Conservation (phyloP, 2,113 vertebrate genomes). For the Apeltes quadracus region DNA sequence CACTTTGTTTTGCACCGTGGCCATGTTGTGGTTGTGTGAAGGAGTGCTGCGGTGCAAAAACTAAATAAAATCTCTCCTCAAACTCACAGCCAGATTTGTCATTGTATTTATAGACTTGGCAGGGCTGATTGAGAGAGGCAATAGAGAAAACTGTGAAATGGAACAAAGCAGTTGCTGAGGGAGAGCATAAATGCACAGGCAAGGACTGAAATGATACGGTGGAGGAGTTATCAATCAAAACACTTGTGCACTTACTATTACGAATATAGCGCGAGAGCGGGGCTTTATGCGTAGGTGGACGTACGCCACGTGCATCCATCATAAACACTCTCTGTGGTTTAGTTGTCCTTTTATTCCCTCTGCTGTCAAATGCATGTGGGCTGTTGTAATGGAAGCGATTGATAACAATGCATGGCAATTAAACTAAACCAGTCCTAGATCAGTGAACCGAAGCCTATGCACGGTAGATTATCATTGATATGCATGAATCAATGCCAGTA, state of each 20-base stretch:
- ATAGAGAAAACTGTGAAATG: conserved; percentile 53
- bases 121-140: conserved; percentile 65
- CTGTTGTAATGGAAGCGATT: conserved; percentile 54
- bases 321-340: conserved; percentile 47
- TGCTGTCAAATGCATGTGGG: conserved; percentile 48
- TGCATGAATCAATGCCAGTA: conserved; percentile 15
- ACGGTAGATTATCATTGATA: conserved; percentile 22
- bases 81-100: conserved; percentile 61
- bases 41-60: conserved; percentile 12
- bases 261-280: conserved; percentile 21
- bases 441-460: conserved; percentile 5
- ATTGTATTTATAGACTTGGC: conserved; percentile 71
- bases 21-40: conserved; percentile 27
- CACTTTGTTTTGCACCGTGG: conserved; percentile 41
- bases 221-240: conserved; percentile 62
- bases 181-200: conserved; percentile 47
- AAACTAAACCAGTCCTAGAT: conserved; percentile 30
- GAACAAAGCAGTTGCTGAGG: conserved; percentile 57
- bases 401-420: conserved; percentile 53
- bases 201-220: conserved; percentile 53
- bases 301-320: conserved; percentile 43
- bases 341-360: conserved; percentile 46
- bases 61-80: conserved; percentile 18
- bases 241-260: conserved; percentile 44
- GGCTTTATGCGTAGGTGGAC: conserved; percentile 53